phyloP scores from a whole-genome alignment of 92 coral and sea anemone genomes.

The Phymanthus crucifer region DNA sequence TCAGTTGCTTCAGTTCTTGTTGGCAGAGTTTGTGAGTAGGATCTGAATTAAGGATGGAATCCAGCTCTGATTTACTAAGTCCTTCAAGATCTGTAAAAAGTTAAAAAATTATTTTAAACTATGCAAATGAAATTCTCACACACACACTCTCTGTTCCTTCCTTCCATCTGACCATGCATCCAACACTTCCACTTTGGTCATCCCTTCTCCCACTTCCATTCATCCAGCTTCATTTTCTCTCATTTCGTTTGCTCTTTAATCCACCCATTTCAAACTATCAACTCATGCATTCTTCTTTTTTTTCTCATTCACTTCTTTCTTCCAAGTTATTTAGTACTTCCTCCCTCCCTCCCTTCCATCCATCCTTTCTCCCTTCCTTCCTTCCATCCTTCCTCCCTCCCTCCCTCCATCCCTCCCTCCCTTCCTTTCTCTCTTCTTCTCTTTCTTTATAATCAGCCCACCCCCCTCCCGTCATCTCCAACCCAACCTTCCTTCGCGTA shows the following conservation, averaged over 20 bases:
- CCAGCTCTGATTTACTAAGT: slow-evolving; percentile 90
- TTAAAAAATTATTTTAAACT: neutral
- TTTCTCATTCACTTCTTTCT: too few species aligned
- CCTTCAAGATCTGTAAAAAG: slow-evolving; percentile 61
- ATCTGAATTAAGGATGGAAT: slow-evolving; percentile 79
- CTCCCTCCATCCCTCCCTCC: neutral
- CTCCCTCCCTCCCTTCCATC: neutral
- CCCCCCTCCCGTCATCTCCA: slow-evolving; percentile 4
- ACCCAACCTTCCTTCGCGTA: slow-evolving; percentile 25
- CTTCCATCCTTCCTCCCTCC: slow-evolving; percentile 11
- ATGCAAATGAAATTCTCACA: too few species aligned
- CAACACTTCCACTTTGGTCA: too few species aligned
- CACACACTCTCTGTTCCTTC: too few species aligned
- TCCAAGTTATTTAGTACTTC: neutral
- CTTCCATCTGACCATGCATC: too few species aligned
- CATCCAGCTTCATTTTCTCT: too few species aligned
- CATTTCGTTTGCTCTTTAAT: too few species aligned
- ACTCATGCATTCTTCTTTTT: neutral
- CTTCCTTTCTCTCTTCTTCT: too few species aligned
- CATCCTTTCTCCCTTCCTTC: too few species aligned
- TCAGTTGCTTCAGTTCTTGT: slow-evolving; percentile 84
- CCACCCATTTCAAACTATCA: too few species aligned
- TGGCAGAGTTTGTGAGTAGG: slow-evolving; percentile 94
- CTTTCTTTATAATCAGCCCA: neutral
- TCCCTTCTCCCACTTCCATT: neutral